Evolutionary conservation across 2,797 vertebrate genomes (phyloP).

Genomic region (Eulemur albifrons): DNA sequence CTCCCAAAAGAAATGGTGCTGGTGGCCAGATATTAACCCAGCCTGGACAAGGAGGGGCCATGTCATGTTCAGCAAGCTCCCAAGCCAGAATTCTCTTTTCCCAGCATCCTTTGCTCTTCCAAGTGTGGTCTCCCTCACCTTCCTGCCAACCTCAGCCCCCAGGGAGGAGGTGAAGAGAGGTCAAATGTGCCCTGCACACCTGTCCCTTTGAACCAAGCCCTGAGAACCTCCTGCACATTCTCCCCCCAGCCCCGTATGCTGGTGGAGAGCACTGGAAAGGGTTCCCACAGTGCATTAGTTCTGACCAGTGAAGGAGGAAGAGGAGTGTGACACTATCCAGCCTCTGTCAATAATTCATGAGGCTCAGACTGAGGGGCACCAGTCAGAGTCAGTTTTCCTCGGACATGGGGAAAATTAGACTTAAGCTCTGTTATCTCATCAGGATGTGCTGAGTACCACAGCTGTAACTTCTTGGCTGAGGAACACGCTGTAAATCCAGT

Average conservation of each 20-base stretch:
- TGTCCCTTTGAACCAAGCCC: conserved; percentile 11
- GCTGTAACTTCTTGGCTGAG: neutral
- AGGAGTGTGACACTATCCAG: neutral
- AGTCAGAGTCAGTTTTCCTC: conserved; percentile 52
- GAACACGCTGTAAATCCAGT: neutral
- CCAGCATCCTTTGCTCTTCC: neutral
- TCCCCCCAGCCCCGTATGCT: neutral
- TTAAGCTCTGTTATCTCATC: conserved; percentile 51
- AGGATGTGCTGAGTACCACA: neutral
- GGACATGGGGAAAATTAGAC: conserved; percentile 22
- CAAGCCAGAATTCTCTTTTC: neutral
- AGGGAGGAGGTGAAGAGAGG: neutral
- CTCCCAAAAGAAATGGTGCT: neutral
- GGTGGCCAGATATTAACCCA: neutral
- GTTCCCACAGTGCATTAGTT: conserved; percentile 61
- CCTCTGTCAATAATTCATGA: conserved; percentile 69
- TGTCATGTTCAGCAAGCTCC: neutral
- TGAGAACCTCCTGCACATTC: neutral
- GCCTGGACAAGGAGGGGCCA: neutral
- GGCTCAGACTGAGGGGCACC: conserved; percentile 62
- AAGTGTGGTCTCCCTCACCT: neutral
- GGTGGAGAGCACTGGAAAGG: neutral
- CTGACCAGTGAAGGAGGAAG: neutral
- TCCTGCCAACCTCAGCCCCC: neutral
- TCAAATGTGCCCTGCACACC: neutral